Conservation (phyloP, 2,797 vertebrate genomes). For the Avahi laniger region DNA sequence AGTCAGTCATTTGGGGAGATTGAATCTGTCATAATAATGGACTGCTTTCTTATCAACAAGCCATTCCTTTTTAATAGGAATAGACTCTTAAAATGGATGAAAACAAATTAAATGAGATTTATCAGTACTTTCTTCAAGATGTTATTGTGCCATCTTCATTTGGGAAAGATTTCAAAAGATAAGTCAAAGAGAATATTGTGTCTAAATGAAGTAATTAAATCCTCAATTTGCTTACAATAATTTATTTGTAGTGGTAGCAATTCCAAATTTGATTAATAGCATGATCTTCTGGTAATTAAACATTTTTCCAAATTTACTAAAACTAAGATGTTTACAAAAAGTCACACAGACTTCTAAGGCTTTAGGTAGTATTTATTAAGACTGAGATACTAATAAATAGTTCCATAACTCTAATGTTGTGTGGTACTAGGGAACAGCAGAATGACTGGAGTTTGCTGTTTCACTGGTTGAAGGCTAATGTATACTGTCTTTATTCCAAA, state of each 20-base stretch:
- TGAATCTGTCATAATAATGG: constrained; percentile 52
- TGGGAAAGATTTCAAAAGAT: constrained; percentile 51
- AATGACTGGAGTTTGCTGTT: not conserved
- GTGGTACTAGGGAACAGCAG: not conserved
- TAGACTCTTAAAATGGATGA: constrained; percentile 40
- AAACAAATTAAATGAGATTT: constrained; percentile 69
- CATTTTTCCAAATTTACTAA: constrained; percentile 62
- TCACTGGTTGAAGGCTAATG: not conserved
- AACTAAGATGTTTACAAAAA: constrained; percentile 57
- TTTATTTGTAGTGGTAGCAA: constrained; percentile 66
- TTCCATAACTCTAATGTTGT: not conserved
- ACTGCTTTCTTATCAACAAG: constrained; percentile 42
- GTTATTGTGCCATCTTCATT: constrained; percentile 46
- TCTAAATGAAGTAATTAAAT: constrained; percentile 70
- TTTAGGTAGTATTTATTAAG: constrained; percentile 12
- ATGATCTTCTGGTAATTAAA: constrained; percentile 57
- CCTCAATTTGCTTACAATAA: constrained; percentile 57
- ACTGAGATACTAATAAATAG: not conserved
- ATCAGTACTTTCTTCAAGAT: constrained; percentile 58
- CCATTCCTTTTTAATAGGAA: constrained; percentile 57
- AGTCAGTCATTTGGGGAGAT: constrained; percentile 16
- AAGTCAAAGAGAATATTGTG: constrained; percentile 60
- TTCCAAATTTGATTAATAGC: constrained; percentile 67
- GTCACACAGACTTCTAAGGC: not conserved
- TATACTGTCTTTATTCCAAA: not conserved